Base-by-base conservation (phyloP, 1,140 invertebrate genomes). In the Oedothorax gibbosus region DNA sequence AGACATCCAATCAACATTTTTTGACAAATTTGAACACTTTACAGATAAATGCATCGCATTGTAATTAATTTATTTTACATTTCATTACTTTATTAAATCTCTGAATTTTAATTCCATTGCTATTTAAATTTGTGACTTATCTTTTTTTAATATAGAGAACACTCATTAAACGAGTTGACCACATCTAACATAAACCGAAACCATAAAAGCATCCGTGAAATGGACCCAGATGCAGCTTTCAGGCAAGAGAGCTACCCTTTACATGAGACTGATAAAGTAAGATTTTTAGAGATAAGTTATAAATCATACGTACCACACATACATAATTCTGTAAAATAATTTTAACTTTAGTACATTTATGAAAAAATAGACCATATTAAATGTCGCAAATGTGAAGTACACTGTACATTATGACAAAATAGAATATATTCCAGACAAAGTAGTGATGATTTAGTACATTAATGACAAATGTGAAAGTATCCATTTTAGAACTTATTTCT, bases 181-280 rank as follows among this genome's bases (percentile, higher is more conserved):
- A 88, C 80, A 7, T 51, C 68, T 10, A 62, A 64, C 54, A 15
- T 73, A 21, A 51, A 60, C 9, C 54, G 7, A 50, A 62, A 53
- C 54, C 69, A 57, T 21, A 71, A 49, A 7, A 57, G 60, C 14
- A 50, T 51, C 2, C 56, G 53, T 53, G 92, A 93, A 87, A 90
- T 99, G 87, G 97, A 99, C 91, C 97, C 97, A n/a, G 97, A 99
- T 93, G 97, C 97, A 54, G 94, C 95, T 0, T 90, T 93, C 21
- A 92, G 96, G 82, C 93, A 98, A 88, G 93, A 93, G 20, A 75
- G 81, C 2, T 94, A 93, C 89, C 92, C 93, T 35, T 90, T 99
- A 18, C 96, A 98, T 90, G 94, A 97, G 88, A 91, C 98, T 72
- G 97, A 99, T 89, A 92, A 92, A 88, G 95, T 91, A 88, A 80